phyloP scores from a whole-genome alignment of 1,140 invertebrate species.

The Bombus cullumanus region DNA sequence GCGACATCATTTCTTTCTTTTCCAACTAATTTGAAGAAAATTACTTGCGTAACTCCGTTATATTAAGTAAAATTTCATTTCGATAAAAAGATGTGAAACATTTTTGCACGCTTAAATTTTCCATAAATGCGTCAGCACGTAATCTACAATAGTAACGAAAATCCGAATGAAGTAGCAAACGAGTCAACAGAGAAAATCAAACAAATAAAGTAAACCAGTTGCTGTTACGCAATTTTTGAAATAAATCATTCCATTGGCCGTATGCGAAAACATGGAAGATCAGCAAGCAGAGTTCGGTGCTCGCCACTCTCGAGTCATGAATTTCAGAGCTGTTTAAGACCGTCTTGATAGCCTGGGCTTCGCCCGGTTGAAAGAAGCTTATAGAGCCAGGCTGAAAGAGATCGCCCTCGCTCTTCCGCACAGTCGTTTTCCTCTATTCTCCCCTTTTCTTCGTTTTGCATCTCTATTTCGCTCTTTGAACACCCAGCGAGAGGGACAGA shows the following conservation, averaged over 20 bases:
- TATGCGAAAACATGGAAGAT: constrained; percentile 28
- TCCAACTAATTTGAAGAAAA: not conserved
- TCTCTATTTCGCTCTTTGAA: constrained; percentile 39
- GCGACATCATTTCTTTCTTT: not conserved
- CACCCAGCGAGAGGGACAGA: not conserved
- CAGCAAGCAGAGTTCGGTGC: not conserved
- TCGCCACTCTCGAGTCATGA: constrained; percentile 22
- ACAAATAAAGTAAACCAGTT: not conserved
- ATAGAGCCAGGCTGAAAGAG: constrained; percentile 37
- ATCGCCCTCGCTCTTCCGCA: not conserved
- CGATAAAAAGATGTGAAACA: no score
- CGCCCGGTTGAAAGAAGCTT: constrained; percentile 41
- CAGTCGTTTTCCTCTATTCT: not conserved
- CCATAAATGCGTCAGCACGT: no score
- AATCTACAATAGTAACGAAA: no score
- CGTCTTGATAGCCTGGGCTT: constrained; percentile 27
- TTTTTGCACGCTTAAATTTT: no score
- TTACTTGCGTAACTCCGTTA: not conserved
- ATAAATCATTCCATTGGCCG: not conserved
- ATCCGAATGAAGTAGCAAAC: no score
- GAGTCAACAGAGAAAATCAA: not conserved
- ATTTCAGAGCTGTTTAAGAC: constrained; percentile 50
- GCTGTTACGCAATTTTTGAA: not conserved
- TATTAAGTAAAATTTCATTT: no score
- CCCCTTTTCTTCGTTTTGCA: not conserved